These are phyloP conservation scores for Sander vitreus DNA, from an alignment of 2,113 vertebrate genomes.

Conservation along the genomic window DNA sequence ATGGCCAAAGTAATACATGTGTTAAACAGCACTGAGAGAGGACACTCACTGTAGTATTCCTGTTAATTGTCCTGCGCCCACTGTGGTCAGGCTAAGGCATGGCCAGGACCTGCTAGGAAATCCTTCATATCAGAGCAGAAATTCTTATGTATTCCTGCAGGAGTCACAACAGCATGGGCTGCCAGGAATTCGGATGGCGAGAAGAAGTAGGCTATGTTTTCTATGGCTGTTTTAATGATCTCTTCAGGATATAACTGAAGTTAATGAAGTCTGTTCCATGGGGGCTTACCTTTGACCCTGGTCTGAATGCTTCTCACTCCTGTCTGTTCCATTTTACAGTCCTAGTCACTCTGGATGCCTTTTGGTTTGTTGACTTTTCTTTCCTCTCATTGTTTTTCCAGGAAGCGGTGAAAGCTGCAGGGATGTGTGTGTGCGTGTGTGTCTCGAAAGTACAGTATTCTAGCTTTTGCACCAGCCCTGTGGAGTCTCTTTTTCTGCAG, in stretches of 20 bases:
- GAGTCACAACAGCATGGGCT: constrained; percentile 40
- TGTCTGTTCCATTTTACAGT: constrained; percentile 76
- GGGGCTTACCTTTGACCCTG: constrained; percentile 75
- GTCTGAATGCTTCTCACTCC: constrained; percentile 66
- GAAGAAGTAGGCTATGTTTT: constrained; percentile 46
- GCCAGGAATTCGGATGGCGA: constrained; percentile 58
- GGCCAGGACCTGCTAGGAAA: constrained; percentile 21
- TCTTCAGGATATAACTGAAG: constrained; percentile 77
- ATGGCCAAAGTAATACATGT: too few species aligned
- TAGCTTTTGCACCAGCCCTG: constrained; percentile 56
- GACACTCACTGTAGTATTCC: background rate
- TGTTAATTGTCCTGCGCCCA: background rate
- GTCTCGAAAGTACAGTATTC: constrained; percentile 58
- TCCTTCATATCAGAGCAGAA: constrained; percentile 33
- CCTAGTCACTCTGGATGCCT: constrained; percentile 70
- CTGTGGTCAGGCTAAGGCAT: constrained; percentile 9
- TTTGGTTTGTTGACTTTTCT: constrained; percentile 83
- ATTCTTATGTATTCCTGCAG: constrained; percentile 37
- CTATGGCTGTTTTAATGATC: constrained; percentile 75
- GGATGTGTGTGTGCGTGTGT: constrained; percentile 45
- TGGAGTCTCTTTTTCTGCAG: constrained; percentile 63
- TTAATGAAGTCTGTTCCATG: constrained; percentile 77
- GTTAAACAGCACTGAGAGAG: background rate
- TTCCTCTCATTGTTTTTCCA: constrained; percentile 84
- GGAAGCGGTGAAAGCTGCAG: constrained; percentile 81